Evolutionary conservation across 2,113 vertebrate species (phyloP).

Genomic region (Pampusana beccarii): DNA sequence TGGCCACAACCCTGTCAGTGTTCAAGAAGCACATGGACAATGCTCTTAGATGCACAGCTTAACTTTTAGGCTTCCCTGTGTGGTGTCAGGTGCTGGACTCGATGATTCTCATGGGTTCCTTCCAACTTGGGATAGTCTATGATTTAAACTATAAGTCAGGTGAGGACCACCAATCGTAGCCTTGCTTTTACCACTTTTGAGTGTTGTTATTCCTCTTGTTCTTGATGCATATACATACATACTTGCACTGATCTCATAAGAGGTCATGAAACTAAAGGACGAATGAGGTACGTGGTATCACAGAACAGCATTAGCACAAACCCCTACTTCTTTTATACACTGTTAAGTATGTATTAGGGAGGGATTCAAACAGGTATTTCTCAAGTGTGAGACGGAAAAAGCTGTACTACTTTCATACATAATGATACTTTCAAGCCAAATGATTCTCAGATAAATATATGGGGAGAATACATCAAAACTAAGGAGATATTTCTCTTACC

Average conservation of each 20-base stretch:
- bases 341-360: background rate
- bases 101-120: background rate
- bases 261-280: background rate
- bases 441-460: background rate
- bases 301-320: background rate
- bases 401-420: background rate
- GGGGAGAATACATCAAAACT: background rate
- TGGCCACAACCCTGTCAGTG: background rate
- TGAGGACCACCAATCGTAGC: background rate
- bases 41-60: background rate
- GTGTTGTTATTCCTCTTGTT: background rate
- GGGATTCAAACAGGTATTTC: background rate
- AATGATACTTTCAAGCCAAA: background rate
- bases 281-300: background rate
- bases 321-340: background rate
- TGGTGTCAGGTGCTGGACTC: background rate
- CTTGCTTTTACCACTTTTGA: background rate
- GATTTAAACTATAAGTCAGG: background rate
- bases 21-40: background rate
- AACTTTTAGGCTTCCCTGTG: background rate
- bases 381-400: background rate
- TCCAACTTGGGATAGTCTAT: background rate
- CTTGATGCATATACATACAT: background rate
- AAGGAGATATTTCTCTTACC: constrained; percentile 67
- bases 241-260: background rate